Base-by-base conservation (phyloP, 2,888 invertebrate genomes). In the Hymenopus coronatus region DNA sequence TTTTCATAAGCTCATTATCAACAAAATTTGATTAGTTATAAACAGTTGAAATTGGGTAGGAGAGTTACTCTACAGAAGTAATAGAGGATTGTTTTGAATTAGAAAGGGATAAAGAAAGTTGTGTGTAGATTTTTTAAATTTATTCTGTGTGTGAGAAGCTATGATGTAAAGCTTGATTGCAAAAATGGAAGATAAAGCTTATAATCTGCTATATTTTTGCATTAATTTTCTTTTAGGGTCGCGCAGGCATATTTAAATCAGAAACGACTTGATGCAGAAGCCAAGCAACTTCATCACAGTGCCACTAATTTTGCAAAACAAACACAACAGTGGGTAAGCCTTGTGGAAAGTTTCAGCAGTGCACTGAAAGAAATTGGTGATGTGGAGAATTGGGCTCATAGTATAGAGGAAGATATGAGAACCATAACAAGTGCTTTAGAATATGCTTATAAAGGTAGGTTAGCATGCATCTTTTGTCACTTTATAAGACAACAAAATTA, bases 181-280 rank as follows among this genome's bases (percentile, higher is more conserved):
- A 40, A 40, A 1, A 40, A 40, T 9, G 12, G 12, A 40, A 40
- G 12, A 40, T 33, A 12, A 40, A 40, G 40, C 12, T 40, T 12
- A 40, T 40, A 40, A 40, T 40, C 40, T 40, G 40, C 40, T 40
- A 40, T 40, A 40, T 40, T 40, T 40, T 40, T 40, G 1, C 25
- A 14, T 70, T 70, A 3, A 89, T 89, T 89, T 90, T 91, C 90
- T 90, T 94, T 94, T 93, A 98, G 99, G 20, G 99, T 99, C 6
- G 98, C 99, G 0, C 99, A 99, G 94, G 99, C 99, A 0, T 99
- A 99, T 93, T 94, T 99, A 84, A 99, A 99, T 93, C 99, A 99
- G 93, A 99, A 99, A 93, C 97, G 99, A 92, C 94, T 99, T 88
- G 99, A 99, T 93, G 97, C 98, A 2, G 99, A 99, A 94, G 99